A percentile compares a stretch with the other conserved stretches of the same genome.
These are phyloP conservation scores for Mastacembelus armatus DNA, from an alignment of 2,797 vertebrate genomes.

Conservation along the genomic window DNA sequence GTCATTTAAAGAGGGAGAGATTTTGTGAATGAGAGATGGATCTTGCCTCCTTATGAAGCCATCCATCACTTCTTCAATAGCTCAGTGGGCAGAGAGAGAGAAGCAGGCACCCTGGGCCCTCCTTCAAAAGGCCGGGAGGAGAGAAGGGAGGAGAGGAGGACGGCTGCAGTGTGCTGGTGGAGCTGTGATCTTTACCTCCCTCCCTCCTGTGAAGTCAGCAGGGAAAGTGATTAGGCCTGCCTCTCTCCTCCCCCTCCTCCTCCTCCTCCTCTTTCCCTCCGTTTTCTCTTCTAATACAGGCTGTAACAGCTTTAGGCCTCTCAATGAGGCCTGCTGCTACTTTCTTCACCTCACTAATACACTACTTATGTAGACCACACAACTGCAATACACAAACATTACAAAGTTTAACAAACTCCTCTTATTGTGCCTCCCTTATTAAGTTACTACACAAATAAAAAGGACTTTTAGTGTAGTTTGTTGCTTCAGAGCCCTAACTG, in stretches of 20 bases:
- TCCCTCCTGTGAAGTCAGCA: slow-evolving; percentile 81
- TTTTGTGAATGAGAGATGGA: slow-evolving; percentile 66
- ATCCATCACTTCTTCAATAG: slow-evolving; percentile 85
- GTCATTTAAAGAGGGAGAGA: slow-evolving; percentile 36
- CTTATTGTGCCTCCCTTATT: neutral
- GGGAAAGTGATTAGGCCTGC: slow-evolving; percentile 85
- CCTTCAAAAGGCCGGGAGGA: slow-evolving; percentile 73
- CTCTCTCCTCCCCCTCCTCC: slow-evolving; percentile 68
- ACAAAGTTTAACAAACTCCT: neutral
- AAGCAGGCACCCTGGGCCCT: slow-evolving; percentile 74
- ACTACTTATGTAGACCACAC: slow-evolving; percentile 21
- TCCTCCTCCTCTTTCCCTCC: slow-evolving; percentile 46
- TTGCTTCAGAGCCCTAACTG: too few species aligned
- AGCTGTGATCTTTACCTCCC: slow-evolving; percentile 83
- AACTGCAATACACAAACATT: slow-evolving; percentile 18
- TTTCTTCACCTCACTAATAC: slow-evolving; percentile 47
- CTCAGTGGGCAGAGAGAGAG: slow-evolving; percentile 72
- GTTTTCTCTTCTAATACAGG: slow-evolving; percentile 43
- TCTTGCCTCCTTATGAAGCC: slow-evolving; percentile 82
- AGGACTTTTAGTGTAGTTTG: neutral
- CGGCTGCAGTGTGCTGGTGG: slow-evolving; percentile 62
- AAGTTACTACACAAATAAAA: neutral
- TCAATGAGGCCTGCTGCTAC: slow-evolving; percentile 50
- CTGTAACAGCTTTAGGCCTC: slow-evolving; percentile 47
- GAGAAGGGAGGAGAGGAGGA: slow-evolving; percentile 59